These are phyloP conservation scores for Rhineura floridana DNA, from an alignment of 2,113 vertebrate genomes.

Conservation along the genomic window DNA sequence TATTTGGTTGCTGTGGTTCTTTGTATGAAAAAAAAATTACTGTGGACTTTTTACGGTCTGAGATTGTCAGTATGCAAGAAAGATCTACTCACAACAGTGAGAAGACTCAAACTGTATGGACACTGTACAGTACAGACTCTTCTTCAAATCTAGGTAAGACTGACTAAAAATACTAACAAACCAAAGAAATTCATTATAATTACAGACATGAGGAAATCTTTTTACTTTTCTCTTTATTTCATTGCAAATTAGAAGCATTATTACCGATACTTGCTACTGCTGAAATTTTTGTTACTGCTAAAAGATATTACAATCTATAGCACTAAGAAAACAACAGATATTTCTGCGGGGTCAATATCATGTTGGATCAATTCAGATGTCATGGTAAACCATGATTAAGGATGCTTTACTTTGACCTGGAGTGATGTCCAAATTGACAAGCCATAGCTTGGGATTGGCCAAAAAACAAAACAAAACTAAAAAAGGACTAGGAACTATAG, in stretches of 20 bases:
- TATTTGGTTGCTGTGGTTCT: not conserved
- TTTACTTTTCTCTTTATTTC: not conserved
- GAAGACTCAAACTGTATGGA: not conserved
- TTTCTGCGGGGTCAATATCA: not conserved
- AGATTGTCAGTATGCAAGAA: not conserved
- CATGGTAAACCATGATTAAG: not conserved
- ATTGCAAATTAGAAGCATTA: not conserved
- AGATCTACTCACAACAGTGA: not conserved
- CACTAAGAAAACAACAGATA: not conserved
- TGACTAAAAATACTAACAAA: not conserved
- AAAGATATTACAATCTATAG: not conserved
- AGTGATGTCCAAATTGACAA: too few species aligned
- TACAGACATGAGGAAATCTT: not conserved
- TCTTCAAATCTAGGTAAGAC: not conserved
- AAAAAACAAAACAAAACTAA: too few species aligned
- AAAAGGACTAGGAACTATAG: too few species aligned
- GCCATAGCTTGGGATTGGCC: too few species aligned
- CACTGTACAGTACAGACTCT: not conserved
- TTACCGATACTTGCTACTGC: not conserved
- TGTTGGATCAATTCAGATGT: not conserved
- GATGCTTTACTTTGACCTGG: not conserved
- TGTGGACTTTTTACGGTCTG: constrained; percentile 3
- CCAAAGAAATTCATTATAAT: not conserved
- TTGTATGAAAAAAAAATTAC: not conserved
- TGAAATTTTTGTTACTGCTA: not conserved